Percentiles rank a stretch among this genome's conserved stretches.
Evolutionary conservation across 2,888 invertebrate species (phyloP).

Genomic region (Gasteruption jaculator): DNA sequence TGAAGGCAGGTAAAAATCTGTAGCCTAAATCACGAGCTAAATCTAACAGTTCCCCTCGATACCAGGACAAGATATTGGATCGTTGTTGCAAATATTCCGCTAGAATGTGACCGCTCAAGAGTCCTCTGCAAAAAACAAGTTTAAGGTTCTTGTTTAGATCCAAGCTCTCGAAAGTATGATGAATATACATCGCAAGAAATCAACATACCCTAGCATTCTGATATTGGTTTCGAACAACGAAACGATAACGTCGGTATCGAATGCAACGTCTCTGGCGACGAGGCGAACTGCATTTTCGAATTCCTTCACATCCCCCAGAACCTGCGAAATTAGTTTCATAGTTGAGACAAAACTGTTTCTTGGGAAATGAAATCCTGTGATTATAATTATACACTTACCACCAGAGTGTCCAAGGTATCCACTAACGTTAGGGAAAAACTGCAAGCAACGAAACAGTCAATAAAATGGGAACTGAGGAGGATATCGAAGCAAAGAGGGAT

Average conservation of each 20-base stretch:
- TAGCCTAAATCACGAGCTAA: conserved; percentile 92
- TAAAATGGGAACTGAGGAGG: conserved; percentile 4
- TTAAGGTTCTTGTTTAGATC: not conserved
- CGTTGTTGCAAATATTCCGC: conserved; percentile 76
- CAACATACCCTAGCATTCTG: conserved; percentile 84
- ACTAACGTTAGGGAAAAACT: conserved; percentile 96
- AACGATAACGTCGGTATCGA: conserved; percentile 91
- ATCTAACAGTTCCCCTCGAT: conserved; percentile 78
- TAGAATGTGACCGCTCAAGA: conserved; percentile 88
- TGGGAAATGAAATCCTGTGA: too few species aligned
- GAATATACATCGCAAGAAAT: too few species aligned
- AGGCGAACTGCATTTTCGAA: conserved; percentile 88
- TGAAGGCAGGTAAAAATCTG: conserved; percentile 93
- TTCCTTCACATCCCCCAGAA: conserved; percentile 88
- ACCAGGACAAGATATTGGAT: conserved; percentile 74
- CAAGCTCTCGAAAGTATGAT: too few species aligned
- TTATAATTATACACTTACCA: conserved; percentile 52
- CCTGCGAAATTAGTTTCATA: conserved; percentile 41
- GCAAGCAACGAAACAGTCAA: conserved; percentile 47
- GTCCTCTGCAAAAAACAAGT: conserved; percentile 61
- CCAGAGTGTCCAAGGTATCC: conserved; percentile 90
- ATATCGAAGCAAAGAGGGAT: conserved; percentile 8
- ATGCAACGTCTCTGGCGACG: conserved; percentile 80
- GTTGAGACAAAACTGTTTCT: not conserved
- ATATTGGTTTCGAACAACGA: conserved; percentile 99